Evolutionary conservation across 2,888 invertebrate genomes (phyloP).

Genomic region (Heterodera filipjevi): DNA sequence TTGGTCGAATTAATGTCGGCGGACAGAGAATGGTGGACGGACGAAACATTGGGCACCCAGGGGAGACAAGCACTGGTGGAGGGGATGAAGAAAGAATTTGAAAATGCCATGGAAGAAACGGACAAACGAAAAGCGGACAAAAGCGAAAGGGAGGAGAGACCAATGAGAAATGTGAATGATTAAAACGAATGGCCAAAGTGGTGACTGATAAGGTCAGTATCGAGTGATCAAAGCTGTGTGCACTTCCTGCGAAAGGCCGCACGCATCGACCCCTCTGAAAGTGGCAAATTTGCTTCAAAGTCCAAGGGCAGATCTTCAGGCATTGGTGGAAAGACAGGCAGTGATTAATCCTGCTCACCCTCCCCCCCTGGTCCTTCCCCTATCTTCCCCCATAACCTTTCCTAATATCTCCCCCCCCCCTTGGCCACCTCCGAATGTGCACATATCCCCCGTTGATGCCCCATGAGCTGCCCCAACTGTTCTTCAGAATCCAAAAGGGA

Average conservation of each 20-base stretch:
- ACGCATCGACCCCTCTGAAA: conserved; percentile 52
- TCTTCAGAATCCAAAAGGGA: conserved; percentile 56
- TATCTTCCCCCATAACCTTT: too few relatives aligned
- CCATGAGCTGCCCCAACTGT: conserved; percentile 54
- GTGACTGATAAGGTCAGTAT: not conserved
- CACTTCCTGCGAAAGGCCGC: conserved; percentile 49
- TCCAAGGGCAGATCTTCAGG: too few relatives aligned
- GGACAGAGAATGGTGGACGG: not conserved
- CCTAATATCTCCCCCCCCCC: too few relatives aligned
- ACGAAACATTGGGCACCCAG: not conserved
- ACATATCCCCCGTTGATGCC: conserved; percentile 52
- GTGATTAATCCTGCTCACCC: not conserved
- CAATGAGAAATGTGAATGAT: not conserved
- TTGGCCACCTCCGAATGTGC: conserved; percentile 39
- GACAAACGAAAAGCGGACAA: not conserved
- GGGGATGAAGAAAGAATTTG: not conserved
- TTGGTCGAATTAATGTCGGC: not conserved
- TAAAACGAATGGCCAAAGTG: not conserved
- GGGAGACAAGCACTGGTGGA: not conserved
- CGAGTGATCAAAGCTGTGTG: conserved; percentile 33
- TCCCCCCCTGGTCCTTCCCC: not conserved
- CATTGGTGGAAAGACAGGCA: too few relatives aligned
- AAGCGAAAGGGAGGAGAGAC: too few relatives aligned
- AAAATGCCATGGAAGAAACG: not conserved
- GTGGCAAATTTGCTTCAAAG: too few relatives aligned